Evolutionary conservation across 2,113 vertebrate genomes (phyloP), one percentile per base, ranked within the genome.

Genomic region (Corythornis vintsioides): DNA sequence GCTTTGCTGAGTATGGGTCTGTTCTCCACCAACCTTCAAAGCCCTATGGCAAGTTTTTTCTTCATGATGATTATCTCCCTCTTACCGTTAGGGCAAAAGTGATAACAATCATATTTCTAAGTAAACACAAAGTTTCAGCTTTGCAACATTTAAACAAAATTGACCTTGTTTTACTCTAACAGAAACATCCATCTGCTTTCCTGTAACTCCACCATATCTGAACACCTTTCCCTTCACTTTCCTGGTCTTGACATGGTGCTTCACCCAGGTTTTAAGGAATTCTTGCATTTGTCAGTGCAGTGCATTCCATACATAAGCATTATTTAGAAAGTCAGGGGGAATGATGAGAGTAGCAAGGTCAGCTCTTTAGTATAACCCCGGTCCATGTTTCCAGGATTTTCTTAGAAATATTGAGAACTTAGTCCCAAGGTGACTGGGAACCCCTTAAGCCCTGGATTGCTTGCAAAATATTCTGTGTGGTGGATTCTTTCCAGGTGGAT

Each of bases 201-300:
- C 26, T 80, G 7, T 35, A 76, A n/a, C 11, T 43, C 18, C 11
- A 8, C 2, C 0, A 5, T n/a, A 16, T 13, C 28, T 43, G 25
- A 67, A 31, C 28, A 57, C 31, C 3, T 75, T 72, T 72, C 22
- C 17, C 43, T 72, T 69, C 57, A 19, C 21, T 61, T 56, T 65
- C 26, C 40, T 60, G 19, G 22, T 47, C 17, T 64, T 82, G 35
- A 1, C n/a, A 52, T 31, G 0, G 0, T 14, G 8, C 67, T 55
- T 73, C 15, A 64, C 38, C 24, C 3, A 1, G 9, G 6, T 33
- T 89, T 89, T 53, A 18, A 85, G 60, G 50, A 80, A 20, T 6
- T 26, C 4, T 26, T 72, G 38, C 4, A 6, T 52, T 72, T 82
- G 10, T 69, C 11, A 1, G 9, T 64, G 14, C 42, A 47, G 33